Conservation (phyloP, 2,888 invertebrate species). For the Ophion costatus region DNA sequence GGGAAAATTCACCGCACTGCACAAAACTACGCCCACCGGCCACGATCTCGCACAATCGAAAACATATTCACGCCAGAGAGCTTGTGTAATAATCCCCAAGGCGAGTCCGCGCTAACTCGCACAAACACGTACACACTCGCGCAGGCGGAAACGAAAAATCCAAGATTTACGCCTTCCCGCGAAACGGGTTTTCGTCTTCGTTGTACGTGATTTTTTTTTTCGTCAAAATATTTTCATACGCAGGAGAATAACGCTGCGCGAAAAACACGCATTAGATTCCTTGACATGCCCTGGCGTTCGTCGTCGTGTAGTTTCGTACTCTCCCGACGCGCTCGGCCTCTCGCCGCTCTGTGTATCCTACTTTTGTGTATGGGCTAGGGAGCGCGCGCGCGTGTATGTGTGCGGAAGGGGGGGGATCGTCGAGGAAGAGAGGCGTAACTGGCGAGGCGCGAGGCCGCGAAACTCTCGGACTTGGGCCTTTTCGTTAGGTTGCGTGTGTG, state of each 20-base stretch:
- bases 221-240: slow-evolving; percentile 11
- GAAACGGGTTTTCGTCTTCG: slow-evolving; percentile 10
- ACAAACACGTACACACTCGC: slow-evolving; percentile 42
- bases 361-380: slow-evolving; percentile 35
- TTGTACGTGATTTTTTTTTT: not conserved
- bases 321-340: slow-evolving; percentile 63
- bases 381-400: not conserved
- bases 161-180: not conserved
- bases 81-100: slow-evolving; percentile 52
- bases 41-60: slow-evolving; percentile 71
- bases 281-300: slow-evolving; percentile 66
- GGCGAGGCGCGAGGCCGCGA: not conserved
- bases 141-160: slow-evolving; percentile 26
- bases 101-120: slow-evolving; percentile 38
- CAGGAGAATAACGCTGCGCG: slow-evolving; percentile 20
- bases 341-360: slow-evolving; percentile 54
- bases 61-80: slow-evolving; percentile 66
- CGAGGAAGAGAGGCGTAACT: slow-evolving; percentile 27
- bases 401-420: not conserved
- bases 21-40: slow-evolving; percentile 70
- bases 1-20: slow-evolving; percentile 64
- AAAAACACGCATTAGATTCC: slow-evolving; percentile 58
- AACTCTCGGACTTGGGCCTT: slow-evolving; percentile 6
- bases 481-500: slow-evolving; percentile 5
- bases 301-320: slow-evolving; percentile 63